Base-by-base conservation (phyloP, 1,140 invertebrate species). In the Euwallacea similis region DNA sequence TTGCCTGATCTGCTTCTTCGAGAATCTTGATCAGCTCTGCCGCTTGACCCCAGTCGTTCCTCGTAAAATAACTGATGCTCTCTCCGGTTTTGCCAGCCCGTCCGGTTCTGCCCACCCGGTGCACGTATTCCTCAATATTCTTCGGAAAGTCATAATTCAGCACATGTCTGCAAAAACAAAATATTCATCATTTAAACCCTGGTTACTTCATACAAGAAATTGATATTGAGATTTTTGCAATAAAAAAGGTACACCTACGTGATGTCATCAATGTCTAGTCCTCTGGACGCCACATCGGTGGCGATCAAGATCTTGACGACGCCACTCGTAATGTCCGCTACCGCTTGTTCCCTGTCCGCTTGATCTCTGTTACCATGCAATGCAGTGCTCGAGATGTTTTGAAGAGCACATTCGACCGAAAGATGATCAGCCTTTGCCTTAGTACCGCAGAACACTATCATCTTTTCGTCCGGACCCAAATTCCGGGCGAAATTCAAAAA, bases 341-440 rank as follows among this genome's bases (percentile, higher is more conserved):
- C 82, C 7, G 95, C 93, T 80, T 88, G 88, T 80, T 97, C 95
- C 56, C 95, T 84, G 78, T 97, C 95, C 75, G 69, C 78, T 75
- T 97, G 95, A 53, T 96, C 94, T 67, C 93, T 86, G 77, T 93
- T 91, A n/a, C 95, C 94, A 83, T 97, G 94, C 72, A 98, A 91
- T 68, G 91, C 89, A 75, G 94, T 89, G 73, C 88, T 90, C 11
- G 82, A 74, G 46, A 94, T 85, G 0, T 88, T 88, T 61, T 84
- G 82, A 15, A 96, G 70, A 33, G 86, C 85, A 10, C 97, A 81
- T 72, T 97, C 90, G 78, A 91, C 90, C 0, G 91, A 86, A n/a
- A 96, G 78, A 77, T 94, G 88, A 81, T 93, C 91, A 10, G 92
- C 93, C 11, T 87, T 88, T 3, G 86, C 81, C 81, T 96, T 96